Evolutionary conservation across 2,888 invertebrate genomes (phyloP), one percentile per base, ranked within the genome.

Genomic region (Drosophila hawaiiensis): DNA sequence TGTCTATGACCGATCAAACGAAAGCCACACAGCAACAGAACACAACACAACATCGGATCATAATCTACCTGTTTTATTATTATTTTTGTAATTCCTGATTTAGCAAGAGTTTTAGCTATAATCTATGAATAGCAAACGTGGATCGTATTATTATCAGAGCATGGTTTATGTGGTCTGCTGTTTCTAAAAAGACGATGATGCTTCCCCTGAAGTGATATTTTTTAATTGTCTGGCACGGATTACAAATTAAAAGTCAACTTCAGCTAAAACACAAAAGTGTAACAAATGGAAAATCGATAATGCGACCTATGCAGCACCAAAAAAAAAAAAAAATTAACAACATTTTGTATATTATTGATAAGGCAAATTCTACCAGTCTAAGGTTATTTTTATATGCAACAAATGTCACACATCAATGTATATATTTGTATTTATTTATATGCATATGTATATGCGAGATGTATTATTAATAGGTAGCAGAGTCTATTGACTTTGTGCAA

Each of bases 231-330:
- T 33, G 25, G 25, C 9, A 25, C 28, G 66, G 66, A 66, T 54
- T 55, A 28, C 9, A 52, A 43, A 52, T 33, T 39, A 31, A 41
- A 29, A 14, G n/a, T 22, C n/a, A n/a, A 43, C 14, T 29, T 56
- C 3, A 29, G 6, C 52, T n/a, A 19, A n/a, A 28, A 37, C 37
- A 37, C 19, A 37, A 37, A 37, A 37, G 16, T 37, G 2, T 37
- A 67, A 54, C n/a, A 65, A 68, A 39, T 65, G 31, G 25, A 25
- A 65, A 68, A 66, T 68, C 68, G 66, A 68, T 68, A 65, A 49
- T n/a, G 53, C 28, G 31, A 54, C 25, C 41, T 9, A 19, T 19
- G 19, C 19, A 19, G 19, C 7, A n/a, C 12, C 2, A 16, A 14
- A 22, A 22, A 3, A 33, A 14, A 37, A 29, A 29, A 29, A 29